These are phyloP conservation scores for Ailuropoda melanoleuca DNA, from an alignment of 2,113 vertebrate species.

Conservation along the genomic window DNA sequence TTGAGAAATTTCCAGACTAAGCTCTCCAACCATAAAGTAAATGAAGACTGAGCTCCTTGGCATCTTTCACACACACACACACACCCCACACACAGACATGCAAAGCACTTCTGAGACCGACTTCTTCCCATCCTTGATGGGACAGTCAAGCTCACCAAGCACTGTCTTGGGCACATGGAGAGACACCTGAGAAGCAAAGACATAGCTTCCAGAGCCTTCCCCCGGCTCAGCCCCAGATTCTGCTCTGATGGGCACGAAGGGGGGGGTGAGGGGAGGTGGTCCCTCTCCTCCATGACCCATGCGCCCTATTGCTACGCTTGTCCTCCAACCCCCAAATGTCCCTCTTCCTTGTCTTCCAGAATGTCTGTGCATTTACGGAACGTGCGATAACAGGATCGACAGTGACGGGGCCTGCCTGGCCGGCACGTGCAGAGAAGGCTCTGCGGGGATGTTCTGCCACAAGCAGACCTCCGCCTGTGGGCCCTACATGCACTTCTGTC, in stretches of 20 bases:
- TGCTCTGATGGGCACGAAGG: background rate
- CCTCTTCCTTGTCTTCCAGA: conserved; percentile 78
- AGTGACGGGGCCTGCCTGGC: conserved; percentile 87
- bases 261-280: background rate
- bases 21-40: background rate
- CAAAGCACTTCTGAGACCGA: background rate
- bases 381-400: conserved; percentile 88
- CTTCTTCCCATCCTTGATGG: background rate
- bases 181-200: background rate
- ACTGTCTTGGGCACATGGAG: background rate
- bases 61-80: background rate
- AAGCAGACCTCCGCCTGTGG: conserved; percentile 84
- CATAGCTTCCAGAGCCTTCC: background rate
- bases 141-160: background rate
- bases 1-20: background rate
- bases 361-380: conserved; percentile 89
- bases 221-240: background rate
- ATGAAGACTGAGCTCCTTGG: background rate
- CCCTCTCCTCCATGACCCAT: background rate
- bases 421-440: conserved; percentile 85
- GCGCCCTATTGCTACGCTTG: background rate
- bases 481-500: conserved; percentile 85
- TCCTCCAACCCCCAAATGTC: background rate
- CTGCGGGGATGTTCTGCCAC: conserved; percentile 88
- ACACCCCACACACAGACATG: background rate